A percentile compares a stretch with the other conserved stretches of the same genome.
Conservation (phyloP, 2,113 vertebrate species). For the Albula goreensis region DNA sequence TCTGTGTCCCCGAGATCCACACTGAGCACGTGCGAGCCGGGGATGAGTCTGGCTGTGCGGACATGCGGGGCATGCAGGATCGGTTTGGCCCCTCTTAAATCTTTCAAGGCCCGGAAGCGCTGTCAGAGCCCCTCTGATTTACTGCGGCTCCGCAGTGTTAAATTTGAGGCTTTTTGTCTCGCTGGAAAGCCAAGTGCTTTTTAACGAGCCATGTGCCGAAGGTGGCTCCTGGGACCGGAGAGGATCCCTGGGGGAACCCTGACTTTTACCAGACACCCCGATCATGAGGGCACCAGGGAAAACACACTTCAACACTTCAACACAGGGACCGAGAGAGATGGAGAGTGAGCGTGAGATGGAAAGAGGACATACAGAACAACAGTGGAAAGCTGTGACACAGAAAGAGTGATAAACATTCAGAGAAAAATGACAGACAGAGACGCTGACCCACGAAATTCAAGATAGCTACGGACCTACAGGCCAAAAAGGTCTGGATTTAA, state of each 20-base stretch:
- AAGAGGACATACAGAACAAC: background rate
- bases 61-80: background rate
- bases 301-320: background rate
- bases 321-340: background rate
- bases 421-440: background rate
- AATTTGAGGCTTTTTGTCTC: background rate
- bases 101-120: background rate
- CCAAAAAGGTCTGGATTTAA: too few relatives aligned
- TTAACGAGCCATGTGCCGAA: background rate
- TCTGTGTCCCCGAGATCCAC: background rate
- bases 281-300: background rate
- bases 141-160: background rate
- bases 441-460: too few relatives aligned
- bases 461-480: too few relatives aligned
- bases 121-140: background rate
- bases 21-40: background rate
- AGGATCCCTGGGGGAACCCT: background rate
- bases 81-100: background rate
- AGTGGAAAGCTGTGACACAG: too few relatives aligned
- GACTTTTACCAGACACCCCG: background rate
- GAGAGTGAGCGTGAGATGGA: background rate
- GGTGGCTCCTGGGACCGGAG: background rate
- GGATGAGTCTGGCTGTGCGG: background rate
- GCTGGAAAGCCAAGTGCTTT: constrained; percentile 3
- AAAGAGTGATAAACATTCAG: background rate